phyloP scores from a whole-genome alignment of 2,888 invertebrate species.

The Nemoura dubitans region DNA sequence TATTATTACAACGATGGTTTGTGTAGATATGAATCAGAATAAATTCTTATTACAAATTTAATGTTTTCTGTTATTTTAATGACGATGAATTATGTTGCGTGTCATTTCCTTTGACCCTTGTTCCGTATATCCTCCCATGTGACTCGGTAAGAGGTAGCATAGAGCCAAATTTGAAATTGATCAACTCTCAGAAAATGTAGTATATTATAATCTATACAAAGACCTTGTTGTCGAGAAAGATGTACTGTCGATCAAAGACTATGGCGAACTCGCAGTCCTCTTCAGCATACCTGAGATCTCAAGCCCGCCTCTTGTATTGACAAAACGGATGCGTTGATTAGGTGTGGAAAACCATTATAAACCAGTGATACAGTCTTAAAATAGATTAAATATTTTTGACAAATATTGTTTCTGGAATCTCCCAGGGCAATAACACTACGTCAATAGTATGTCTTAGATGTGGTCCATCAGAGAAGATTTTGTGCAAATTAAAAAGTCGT shows the following conservation, averaged over 20 bases:
- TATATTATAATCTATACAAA: too few species aligned
- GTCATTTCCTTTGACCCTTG: too few species aligned
- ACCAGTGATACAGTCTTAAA: not conserved
- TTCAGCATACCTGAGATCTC: too few species aligned
- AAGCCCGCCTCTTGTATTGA: too few species aligned
- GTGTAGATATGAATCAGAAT: not conserved
- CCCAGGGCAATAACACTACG: not conserved
- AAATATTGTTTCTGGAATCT: not conserved
- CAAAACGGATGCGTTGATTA: too few species aligned
- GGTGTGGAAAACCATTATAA: not conserved
- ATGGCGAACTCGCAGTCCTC: too few species aligned
- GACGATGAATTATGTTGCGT: too few species aligned
- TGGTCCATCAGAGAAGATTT: not conserved
- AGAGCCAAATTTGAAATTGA: too few species aligned
- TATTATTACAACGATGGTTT: not conserved
- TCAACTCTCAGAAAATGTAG: too few species aligned
- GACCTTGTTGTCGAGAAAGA: too few species aligned
- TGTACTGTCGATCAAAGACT: too few species aligned
- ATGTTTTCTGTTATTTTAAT: not conserved
- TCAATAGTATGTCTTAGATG: not conserved
- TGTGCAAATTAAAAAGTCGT: not conserved
- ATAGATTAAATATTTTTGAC: not conserved
- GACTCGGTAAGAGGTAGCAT: too few species aligned
- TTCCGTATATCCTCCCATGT: not conserved
- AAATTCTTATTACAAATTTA: constrained; percentile 2